Conservation (phyloP, 2,797 vertebrate species). For the Peromyscus aztecus region DNA sequence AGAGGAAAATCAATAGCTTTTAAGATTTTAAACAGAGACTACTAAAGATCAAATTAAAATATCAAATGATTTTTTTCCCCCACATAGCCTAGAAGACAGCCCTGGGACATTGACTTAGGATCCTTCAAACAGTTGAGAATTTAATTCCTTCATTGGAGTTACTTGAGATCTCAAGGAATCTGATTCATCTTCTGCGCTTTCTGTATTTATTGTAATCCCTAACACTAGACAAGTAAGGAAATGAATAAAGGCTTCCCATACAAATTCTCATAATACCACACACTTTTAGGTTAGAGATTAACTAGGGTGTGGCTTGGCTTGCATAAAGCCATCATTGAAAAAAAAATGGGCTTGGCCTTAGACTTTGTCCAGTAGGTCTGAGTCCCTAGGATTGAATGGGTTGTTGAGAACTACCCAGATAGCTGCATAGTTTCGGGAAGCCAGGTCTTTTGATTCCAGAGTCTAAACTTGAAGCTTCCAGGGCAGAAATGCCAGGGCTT, state of each 20-base stretch:
- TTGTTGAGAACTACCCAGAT: background rate
- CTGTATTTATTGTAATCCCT: constrained; percentile 33
- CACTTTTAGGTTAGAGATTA: constrained; percentile 56
- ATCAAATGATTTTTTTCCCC: background rate
- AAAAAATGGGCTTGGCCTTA: background rate
- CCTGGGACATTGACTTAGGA: background rate
- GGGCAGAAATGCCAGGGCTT: background rate
- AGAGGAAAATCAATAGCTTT: constrained; percentile 49
- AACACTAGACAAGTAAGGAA: background rate
- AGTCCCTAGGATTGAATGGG: constrained; percentile 18
- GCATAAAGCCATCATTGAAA: background rate
- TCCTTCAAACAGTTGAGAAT: background rate
- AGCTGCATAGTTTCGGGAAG: background rate
- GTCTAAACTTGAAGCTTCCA: background rate
- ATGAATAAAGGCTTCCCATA: background rate
- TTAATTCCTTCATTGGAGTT: constrained; percentile 6
- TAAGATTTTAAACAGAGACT: background rate
- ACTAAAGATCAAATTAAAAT: constrained; percentile 54
- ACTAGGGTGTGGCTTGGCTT: constrained; percentile 24
- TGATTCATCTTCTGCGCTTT: background rate
- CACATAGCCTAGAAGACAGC: background rate
- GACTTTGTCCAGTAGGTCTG: background rate
- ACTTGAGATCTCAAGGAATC: background rate
- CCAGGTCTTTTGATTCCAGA: background rate
- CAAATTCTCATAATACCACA: background rate